phyloP scores from a whole-genome alignment of 2,113 vertebrate genomes.

The Silurus meridionalis region DNA sequence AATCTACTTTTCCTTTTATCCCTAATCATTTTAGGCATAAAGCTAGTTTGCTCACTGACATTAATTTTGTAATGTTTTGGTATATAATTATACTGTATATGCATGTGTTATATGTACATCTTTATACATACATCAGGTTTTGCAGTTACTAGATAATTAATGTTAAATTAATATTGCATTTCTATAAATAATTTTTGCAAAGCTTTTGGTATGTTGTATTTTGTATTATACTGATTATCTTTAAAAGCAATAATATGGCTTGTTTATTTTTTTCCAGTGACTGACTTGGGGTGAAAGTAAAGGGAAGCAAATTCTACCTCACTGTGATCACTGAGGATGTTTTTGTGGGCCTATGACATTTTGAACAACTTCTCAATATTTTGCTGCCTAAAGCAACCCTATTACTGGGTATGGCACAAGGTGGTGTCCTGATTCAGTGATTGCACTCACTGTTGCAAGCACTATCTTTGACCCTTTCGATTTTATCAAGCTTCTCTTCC shows the following conservation, averaged over 20 bases:
- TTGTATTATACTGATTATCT: background rate
- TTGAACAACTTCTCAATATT: background rate
- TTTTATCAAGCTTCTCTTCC: background rate
- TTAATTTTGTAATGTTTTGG: background rate
- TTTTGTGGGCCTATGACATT: background rate
- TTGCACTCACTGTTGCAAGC: background rate
- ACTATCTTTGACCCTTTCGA: background rate
- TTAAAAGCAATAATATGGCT: background rate
- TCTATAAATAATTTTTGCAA: background rate
- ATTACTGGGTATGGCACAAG: background rate
- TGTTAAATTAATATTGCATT: background rate
- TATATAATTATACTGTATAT: background rate
- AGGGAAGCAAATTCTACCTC: background rate
- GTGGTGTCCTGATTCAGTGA: too few species aligned
- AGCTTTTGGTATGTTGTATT: background rate
- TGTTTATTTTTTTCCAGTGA: conserved; percentile 1
- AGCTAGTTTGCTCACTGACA: background rate
- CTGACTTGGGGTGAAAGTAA: background rate
- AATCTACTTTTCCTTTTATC: too few species aligned
- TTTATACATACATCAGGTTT: background rate
- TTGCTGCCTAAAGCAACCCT: background rate
- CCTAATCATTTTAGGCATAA: background rate
- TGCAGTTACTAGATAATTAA: background rate
- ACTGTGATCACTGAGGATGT: background rate
- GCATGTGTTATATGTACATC: background rate